phyloP scores from a whole-genome alignment of 1,140 invertebrate genomes.

The Carposina sasakii region DNA sequence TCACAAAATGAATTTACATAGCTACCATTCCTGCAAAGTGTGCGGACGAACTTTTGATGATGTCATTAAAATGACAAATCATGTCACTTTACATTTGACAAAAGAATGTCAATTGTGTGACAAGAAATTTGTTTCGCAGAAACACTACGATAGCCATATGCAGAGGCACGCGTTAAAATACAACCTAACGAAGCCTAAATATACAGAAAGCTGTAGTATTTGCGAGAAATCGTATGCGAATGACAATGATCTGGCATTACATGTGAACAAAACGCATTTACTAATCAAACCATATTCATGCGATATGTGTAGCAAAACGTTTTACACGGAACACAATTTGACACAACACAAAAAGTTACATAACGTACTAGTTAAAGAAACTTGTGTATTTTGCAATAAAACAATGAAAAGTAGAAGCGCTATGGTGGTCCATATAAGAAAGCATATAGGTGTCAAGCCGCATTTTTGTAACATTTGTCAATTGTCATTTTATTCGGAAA shows the following conservation, averaged over 20 bases:
- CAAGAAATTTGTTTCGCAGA: constrained; percentile 40
- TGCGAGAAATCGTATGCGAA: constrained; percentile 53
- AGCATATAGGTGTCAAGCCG: constrained; percentile 53
- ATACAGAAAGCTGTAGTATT: constrained; percentile 48
- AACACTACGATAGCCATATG: constrained; percentile 40
- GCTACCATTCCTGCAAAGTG: constrained; percentile 28
- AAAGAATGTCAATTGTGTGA: constrained; percentile 46
- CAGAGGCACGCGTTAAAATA: constrained; percentile 46
- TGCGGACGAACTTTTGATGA: constrained; percentile 39
- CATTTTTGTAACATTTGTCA: constrained; percentile 45
- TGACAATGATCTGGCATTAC: constrained; percentile 49
- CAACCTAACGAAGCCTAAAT: constrained; percentile 17
- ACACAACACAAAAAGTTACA: constrained; percentile 52
- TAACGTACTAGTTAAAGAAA: constrained; percentile 38
- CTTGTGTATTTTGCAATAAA: constrained; percentile 50
- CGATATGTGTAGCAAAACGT: constrained; percentile 57
- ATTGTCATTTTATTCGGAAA: constrained; percentile 43
- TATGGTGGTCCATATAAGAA: constrained; percentile 54
- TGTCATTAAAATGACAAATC: constrained; percentile 30
- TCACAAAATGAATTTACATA: constrained; percentile 32
- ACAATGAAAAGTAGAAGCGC: constrained; percentile 41
- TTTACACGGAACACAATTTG: constrained; percentile 52
- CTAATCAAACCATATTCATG: constrained; percentile 62
- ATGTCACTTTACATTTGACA: constrained; percentile 33
- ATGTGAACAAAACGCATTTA: constrained; percentile 60